These are phyloP conservation scores for Glaucomys volans DNA, from an alignment of 2,113 vertebrate genomes.

Conservation along the genomic window DNA sequence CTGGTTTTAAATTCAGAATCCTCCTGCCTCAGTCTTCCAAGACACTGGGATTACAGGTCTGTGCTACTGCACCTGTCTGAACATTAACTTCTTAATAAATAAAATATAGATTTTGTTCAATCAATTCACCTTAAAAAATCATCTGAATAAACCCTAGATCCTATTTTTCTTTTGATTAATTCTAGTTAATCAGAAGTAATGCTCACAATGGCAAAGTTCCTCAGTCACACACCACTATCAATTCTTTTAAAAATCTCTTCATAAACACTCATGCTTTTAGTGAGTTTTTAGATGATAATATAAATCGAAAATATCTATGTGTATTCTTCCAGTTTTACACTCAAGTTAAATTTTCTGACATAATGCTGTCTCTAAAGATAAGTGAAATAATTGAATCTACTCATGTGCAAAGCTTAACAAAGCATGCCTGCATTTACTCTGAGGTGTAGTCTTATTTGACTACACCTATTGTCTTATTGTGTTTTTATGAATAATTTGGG, in stretches of 20 bases:
- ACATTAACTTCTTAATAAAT: neutral
- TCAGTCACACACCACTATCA: neutral
- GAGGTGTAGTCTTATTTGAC: neutral
- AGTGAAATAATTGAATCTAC: neutral
- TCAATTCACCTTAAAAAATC: neutral
- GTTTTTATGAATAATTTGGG: neutral
- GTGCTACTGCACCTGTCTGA: neutral
- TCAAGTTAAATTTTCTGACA: neutral
- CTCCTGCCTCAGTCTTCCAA: no score
- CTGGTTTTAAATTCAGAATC: no score
- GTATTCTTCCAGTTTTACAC: neutral
- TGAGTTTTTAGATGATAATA: neutral
- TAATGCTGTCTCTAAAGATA: neutral
- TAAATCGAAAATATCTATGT: neutral
- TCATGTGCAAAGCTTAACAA: neutral
- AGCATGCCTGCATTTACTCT: neutral
- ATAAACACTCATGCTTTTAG: neutral
- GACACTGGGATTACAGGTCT: no score
- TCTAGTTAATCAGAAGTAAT: neutral
- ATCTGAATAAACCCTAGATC: neutral
- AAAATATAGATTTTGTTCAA: neutral
- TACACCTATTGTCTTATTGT: neutral
- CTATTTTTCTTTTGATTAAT: neutral
- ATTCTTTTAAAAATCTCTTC: neutral
- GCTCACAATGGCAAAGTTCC: neutral